A percentile compares a stretch with the other conserved stretches of the same genome.
phyloP scores from a whole-genome alignment of 2,797 vertebrate species.

The Sebastes kiyomatsui region DNA sequence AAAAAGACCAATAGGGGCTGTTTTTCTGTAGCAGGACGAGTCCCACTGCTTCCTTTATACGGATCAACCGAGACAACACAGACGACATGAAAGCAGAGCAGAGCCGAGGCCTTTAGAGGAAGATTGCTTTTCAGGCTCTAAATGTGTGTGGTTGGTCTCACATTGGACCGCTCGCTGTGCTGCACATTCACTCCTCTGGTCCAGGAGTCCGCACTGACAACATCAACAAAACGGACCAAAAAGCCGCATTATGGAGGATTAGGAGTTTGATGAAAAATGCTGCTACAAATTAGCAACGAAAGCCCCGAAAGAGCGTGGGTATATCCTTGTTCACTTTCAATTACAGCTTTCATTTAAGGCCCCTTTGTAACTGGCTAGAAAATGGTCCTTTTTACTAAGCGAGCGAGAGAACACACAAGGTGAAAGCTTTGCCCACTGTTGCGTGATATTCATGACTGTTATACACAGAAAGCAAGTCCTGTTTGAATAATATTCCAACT shows the following conservation, averaged over 20 bases:
- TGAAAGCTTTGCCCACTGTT: conserved; percentile 70
- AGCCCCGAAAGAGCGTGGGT: conserved; percentile 79
- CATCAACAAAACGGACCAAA: conserved; percentile 87
- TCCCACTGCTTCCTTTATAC: conserved; percentile 84
- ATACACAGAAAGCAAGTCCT: neutral
- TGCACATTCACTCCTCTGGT: conserved; percentile 78
- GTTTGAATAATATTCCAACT: conserved; percentile 34
- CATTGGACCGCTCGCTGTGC: conserved; percentile 88
- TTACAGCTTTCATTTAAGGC: conserved; percentile 80
- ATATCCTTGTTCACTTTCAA: conserved; percentile 85
- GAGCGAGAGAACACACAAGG: conserved; percentile 77
- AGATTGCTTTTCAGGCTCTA: conserved; percentile 90
- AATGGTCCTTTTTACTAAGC: conserved; percentile 72
- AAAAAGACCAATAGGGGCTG: conserved; percentile 84
- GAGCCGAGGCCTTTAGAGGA: conserved; percentile 86
- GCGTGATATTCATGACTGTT: conserved; percentile 64
- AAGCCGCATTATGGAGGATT: conserved; percentile 86
- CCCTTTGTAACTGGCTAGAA: conserved; percentile 77
- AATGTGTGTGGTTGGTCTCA: conserved; percentile 83
- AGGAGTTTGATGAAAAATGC: conserved; percentile 83
- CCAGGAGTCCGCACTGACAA: conserved; percentile 86
- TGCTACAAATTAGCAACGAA: conserved; percentile 86
- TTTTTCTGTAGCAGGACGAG: conserved; percentile 80
- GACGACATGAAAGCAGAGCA: conserved; percentile 84
- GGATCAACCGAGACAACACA: conserved; percentile 77